phyloP scores from a whole-genome alignment of 2,888 invertebrate genomes.

The Epinotia ramella region DNA sequence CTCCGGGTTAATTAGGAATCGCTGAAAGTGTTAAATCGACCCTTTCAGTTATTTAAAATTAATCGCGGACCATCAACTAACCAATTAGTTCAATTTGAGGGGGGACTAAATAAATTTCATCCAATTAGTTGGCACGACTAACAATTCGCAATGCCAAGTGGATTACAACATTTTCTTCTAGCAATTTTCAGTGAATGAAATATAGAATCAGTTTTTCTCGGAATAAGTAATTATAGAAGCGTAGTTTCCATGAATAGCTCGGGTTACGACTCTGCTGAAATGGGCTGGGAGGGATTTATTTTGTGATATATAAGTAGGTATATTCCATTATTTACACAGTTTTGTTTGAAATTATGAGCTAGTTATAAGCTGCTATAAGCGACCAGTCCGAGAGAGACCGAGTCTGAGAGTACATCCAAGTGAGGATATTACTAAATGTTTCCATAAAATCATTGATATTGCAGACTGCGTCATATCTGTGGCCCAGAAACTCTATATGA shows the following conservation, averaged over 20 bases:
- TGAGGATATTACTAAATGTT: constrained; percentile 8
- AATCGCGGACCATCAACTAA: constrained; percentile 54
- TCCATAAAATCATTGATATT: no score
- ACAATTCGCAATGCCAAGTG: constrained; percentile 49
- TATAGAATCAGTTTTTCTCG: constrained; percentile 40
- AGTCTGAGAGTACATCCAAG: constrained; percentile 1
- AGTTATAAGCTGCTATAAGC: constrained; percentile 12
- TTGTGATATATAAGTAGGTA: constrained; percentile 22
- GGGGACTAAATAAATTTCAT: constrained; percentile 52
- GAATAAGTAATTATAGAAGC: constrained; percentile 30
- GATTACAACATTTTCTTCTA: constrained; percentile 48
- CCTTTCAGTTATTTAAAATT: constrained; percentile 54
- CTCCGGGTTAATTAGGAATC: constrained; percentile 38
- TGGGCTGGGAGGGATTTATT: constrained; percentile 11
- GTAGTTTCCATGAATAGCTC: constrained; percentile 28
- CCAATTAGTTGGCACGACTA: constrained; percentile 49
- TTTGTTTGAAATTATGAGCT: constrained; percentile 20
- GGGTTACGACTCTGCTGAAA: constrained; percentile 11
- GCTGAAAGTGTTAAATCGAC: constrained; percentile 48
- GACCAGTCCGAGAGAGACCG: no score
- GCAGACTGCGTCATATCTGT: no score
- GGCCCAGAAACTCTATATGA: no score
- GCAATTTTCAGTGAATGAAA: constrained; percentile 44
- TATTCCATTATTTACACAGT: constrained; percentile 18
- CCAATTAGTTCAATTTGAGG: constrained; percentile 55